A percentile compares a stretch with the other conserved stretches of the same genome.
phyloP scores from a whole-genome alignment of 2,797 vertebrate genomes.

The Onychomys arenicola region DNA sequence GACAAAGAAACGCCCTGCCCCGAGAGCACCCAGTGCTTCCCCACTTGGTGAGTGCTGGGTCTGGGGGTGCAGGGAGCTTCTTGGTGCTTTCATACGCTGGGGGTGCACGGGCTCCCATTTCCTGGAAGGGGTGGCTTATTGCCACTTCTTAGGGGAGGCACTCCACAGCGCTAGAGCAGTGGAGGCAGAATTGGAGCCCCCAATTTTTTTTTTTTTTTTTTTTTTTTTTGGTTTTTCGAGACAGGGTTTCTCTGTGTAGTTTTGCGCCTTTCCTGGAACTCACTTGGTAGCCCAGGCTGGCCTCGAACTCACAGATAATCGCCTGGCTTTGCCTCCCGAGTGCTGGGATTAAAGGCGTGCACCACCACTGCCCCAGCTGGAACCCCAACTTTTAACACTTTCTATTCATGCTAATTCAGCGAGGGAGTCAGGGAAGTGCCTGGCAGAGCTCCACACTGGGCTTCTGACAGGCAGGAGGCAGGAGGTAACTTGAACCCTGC shows the following conservation, averaged over 20 bases:
- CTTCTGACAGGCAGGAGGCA: fast-evolving
- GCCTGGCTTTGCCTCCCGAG: too few relatives aligned
- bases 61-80: fast-evolving
- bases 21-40: constrained; percentile 90
- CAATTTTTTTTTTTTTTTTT: too few relatives aligned
- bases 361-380: too few relatives aligned
- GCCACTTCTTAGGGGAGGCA: background rate
- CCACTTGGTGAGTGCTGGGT: constrained; percentile 88
- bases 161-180: background rate
- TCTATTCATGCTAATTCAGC: background rate
- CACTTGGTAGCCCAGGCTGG: too few relatives aligned
- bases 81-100: fast-evolving
- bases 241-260: too few relatives aligned
- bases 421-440: background rate
- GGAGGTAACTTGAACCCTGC: too few relatives aligned
- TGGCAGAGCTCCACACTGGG: fast-evolving
- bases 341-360: too few relatives aligned
- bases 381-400: background rate
- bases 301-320: too few relatives aligned
- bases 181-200: background rate
- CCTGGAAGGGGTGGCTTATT: fast-evolving
- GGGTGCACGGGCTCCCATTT: background rate
- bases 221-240: too few relatives aligned
- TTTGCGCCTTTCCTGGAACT: too few relatives aligned
- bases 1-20: constrained; percentile 94